These are phyloP conservation scores for Catharus bicknelli DNA, from an alignment of 2,113 vertebrate genomes.

Conservation along the genomic window DNA sequence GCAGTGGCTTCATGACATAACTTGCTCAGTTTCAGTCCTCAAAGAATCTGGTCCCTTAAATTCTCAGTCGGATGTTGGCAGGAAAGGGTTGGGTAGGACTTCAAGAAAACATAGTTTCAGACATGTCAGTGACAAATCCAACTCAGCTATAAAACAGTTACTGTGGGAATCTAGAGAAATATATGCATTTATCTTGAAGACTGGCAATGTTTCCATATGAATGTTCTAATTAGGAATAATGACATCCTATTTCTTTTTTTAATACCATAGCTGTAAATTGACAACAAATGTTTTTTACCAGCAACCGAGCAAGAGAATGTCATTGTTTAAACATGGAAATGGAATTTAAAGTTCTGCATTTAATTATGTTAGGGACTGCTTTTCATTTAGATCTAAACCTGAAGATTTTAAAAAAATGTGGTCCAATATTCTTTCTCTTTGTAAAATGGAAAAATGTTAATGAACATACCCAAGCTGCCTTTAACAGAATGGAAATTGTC, in stretches of 20 bases:
- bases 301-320: neutral
- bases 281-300: conserved; percentile 46
- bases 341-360: conserved; percentile 21
- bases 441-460: neutral
- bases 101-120: conserved; percentile 16
- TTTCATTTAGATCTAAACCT: conserved; percentile 38
- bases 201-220: neutral
- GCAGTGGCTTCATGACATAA: neutral
- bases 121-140: neutral
- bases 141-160: neutral
- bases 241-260: conserved; percentile 8
- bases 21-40: conserved; percentile 12
- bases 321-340: conserved; percentile 34
- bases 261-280: neutral
- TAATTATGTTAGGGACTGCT: conserved; percentile 21
- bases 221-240: conserved; percentile 1
- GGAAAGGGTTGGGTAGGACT: neutral
- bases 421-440: neutral
- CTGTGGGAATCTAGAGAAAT: neutral
- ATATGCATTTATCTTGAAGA: neutral
- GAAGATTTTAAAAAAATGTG: neutral
- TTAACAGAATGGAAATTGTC: neutral
- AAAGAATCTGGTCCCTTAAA: conserved; percentile 24
- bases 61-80: neutral
- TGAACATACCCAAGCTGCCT: neutral